Evolutionary conservation across 2,888 invertebrate genomes (phyloP).

Genomic region (Stenurella melanura): DNA sequence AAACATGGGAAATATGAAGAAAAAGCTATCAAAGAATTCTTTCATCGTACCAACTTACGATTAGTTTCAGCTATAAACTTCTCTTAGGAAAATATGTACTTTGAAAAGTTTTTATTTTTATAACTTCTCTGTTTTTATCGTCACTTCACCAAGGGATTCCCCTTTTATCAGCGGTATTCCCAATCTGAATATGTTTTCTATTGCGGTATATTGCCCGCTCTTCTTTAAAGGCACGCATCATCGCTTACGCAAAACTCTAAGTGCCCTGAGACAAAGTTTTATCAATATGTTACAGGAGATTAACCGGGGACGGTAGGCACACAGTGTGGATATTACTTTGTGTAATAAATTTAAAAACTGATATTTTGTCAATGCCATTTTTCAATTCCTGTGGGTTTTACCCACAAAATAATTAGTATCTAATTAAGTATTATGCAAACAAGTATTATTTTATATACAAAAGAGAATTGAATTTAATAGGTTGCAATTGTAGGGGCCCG

Average conservation of each 20-base stretch:
- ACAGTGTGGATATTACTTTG: no score
- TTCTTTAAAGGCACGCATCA: slow-evolving; percentile 8
- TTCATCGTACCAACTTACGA: slow-evolving; percentile 53
- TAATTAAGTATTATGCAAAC: no score
- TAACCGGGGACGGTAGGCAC: no score
- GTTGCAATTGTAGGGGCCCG: no score
- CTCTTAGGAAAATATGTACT: slow-evolving; percentile 51
- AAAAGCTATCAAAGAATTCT: slow-evolving; percentile 55
- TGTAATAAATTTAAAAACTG: no score
- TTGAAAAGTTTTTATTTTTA: slow-evolving; percentile 53
- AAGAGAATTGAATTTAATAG: no score
- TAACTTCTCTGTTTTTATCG: slow-evolving; percentile 42
- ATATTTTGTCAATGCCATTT: no score
- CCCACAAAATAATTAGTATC: no score
- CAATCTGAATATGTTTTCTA: slow-evolving; percentile 42
- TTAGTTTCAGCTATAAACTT: slow-evolving; percentile 55
- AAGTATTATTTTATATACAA: no score
- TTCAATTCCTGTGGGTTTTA: no score
- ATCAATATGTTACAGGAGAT: not conserved
- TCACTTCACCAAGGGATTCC: slow-evolving; percentile 20
- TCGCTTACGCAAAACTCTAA: not conserved
- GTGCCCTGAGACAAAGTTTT: not conserved
- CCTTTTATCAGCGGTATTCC: slow-evolving; percentile 19
- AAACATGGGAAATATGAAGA: slow-evolving; percentile 46
- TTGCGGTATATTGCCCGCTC: slow-evolving; percentile 26